A percentile compares a stretch with the other conserved stretches of the same genome.
These are phyloP conservation scores for Hyperoplus immaculatus DNA, from an alignment of 2,797 vertebrate genomes.

Conservation along the genomic window DNA sequence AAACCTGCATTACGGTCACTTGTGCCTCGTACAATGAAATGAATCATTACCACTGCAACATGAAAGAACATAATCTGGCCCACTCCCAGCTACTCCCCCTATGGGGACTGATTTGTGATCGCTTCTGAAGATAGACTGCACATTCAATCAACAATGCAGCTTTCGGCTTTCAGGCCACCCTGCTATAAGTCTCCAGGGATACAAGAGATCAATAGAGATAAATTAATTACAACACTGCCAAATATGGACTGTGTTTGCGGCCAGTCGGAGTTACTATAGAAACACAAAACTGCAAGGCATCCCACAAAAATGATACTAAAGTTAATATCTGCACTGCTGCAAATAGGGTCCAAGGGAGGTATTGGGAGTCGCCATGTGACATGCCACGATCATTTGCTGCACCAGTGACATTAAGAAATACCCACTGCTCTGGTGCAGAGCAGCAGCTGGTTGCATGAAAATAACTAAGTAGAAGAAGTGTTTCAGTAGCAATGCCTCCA, in stretches of 20 bases:
- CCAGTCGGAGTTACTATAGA: conserved; percentile 64
- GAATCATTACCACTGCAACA: conserved; percentile 77
- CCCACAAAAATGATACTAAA: conserved; percentile 47
- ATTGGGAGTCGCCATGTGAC: conserved; percentile 31
- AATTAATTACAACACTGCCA: conserved; percentile 80
- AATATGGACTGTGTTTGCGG: conserved; percentile 66
- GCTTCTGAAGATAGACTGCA: conserved; percentile 76
- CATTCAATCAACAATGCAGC: conserved; percentile 80
- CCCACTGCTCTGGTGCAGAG: conserved; percentile 51
- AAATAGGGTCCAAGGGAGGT: conserved; percentile 43
- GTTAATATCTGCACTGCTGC: conserved; percentile 41
- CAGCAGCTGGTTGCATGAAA: conserved; percentile 54
- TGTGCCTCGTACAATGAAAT: conserved; percentile 68
- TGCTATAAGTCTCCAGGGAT: conserved; percentile 75
- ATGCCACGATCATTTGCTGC: conserved; percentile 53
- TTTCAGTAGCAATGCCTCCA: conserved; percentile 32
- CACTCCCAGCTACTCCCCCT: conserved; percentile 65
- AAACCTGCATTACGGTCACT: conserved; percentile 68
- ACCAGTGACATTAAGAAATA: conserved; percentile 55
- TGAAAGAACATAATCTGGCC: conserved; percentile 75
- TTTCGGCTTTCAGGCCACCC: conserved; percentile 75
- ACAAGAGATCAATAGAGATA: conserved; percentile 83
- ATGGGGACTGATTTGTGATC: conserved; percentile 78
- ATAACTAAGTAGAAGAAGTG: conserved; percentile 14
- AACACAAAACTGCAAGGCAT: conserved; percentile 60